A percentile compares a stretch with the other conserved stretches of the same genome.
These are phyloP conservation scores for Proctacanthus coquilletti DNA, from an alignment of 1,140 invertebrate species.

Conservation along the genomic window DNA sequence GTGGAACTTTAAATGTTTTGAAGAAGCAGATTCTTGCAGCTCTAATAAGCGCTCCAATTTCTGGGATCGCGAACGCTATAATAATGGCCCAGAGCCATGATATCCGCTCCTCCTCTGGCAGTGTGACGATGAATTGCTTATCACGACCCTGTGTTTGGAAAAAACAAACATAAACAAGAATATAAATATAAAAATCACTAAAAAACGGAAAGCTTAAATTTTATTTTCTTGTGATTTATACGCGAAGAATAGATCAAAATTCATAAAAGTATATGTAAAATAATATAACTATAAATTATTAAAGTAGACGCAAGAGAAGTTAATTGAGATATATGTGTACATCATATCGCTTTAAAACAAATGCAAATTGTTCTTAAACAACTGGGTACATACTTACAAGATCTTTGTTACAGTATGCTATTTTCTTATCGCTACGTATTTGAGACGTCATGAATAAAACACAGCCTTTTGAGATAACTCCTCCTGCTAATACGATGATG, in stretches of 20 bases:
- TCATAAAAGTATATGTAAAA: no score
- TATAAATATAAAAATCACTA: conserved; percentile 1
- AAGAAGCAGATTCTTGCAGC: conserved; percentile 79
- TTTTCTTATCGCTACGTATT: conserved; percentile 51
- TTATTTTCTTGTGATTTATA: not conserved
- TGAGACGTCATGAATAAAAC: conserved; percentile 86
- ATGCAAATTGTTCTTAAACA: not conserved
- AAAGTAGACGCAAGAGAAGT: conserved; percentile 1
- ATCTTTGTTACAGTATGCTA: conserved; percentile 69
- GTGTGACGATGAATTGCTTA: conserved; percentile 58
- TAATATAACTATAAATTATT: no score
- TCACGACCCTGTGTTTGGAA: conserved; percentile 48
- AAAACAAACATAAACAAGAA: not conserved
- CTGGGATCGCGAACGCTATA: conserved; percentile 71
- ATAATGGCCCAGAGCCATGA: conserved; percentile 90
- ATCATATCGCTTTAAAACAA: conserved; percentile 2
- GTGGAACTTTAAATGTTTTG: conserved; percentile 49
- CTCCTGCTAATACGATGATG: conserved; percentile 62
- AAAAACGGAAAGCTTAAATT: not conserved
- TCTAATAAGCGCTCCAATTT: conserved; percentile 70
- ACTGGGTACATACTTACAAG: conserved; percentile 41
- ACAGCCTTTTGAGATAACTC: conserved; percentile 72
- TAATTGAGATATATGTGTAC: not conserved
- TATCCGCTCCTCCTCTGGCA: conserved; percentile 68
- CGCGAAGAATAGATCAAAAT: not conserved